A percentile compares a stretch with the other conserved stretches of the same genome.
These are phyloP conservation scores for Lepilemur ruficaudatus DNA, from an alignment of 2,797 vertebrate genomes.

Conservation along the genomic window DNA sequence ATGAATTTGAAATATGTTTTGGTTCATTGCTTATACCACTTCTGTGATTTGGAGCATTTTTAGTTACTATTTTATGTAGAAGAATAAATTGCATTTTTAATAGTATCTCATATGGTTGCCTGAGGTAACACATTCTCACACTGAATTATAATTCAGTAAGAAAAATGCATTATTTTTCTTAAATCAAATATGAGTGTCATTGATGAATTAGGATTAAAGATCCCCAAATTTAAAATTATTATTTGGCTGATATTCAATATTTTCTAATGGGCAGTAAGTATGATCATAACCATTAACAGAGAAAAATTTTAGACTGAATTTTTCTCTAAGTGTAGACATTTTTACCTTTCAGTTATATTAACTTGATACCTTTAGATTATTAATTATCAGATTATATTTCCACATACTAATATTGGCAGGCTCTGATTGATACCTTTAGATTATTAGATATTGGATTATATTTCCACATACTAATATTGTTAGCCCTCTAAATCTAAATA, in stretches of 20 bases:
- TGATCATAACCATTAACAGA: conserved; percentile 46
- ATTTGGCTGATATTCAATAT: conserved; percentile 20
- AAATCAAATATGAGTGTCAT: conserved; percentile 34
- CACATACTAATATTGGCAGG: neutral
- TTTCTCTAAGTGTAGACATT: conserved; percentile 6
- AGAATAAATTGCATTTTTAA: conserved; percentile 77
- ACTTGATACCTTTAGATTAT: conserved; percentile 22
- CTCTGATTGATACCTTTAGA: neutral
- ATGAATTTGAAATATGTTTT: conserved; percentile 70
- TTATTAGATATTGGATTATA: conserved; percentile 4
- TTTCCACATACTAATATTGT: neutral
- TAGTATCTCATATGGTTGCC: conserved; percentile 71
- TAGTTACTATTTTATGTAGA: conserved; percentile 72
- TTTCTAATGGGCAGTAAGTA: conserved; percentile 7
- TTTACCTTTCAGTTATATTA: conserved; percentile 5
- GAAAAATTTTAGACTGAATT: neutral
- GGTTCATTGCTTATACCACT: conserved; percentile 73
- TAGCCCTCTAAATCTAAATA: neutral
- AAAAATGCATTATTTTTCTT: conserved; percentile 51
- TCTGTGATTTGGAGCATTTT: conserved; percentile 70
- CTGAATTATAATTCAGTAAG: conserved; percentile 64
- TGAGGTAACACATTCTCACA: conserved; percentile 63
- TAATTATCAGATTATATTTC: neutral
- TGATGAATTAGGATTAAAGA: conserved; percentile 52
- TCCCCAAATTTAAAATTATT: conserved; percentile 34